Base-by-base conservation (phyloP, 2,888 invertebrate genomes). In the Epinotia demarniana region DNA sequence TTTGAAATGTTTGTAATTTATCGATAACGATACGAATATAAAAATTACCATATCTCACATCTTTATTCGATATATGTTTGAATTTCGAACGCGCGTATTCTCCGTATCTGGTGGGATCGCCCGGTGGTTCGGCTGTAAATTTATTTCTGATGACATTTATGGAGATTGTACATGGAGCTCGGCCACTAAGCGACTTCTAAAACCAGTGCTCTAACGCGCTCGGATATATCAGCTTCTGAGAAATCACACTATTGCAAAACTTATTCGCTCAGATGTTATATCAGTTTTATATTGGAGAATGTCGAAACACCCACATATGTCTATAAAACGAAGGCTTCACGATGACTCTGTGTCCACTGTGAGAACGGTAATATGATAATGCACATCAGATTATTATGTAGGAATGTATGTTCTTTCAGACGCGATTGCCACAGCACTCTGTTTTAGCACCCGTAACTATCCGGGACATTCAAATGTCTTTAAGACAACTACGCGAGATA, bases 121-220 rank as follows among this genome's bases (percentile, higher is more conserved):
- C 66, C 72, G 72, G 75, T 78, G 78, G 79, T 77, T 16, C 76
- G 75, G 43, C 72, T 79, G 82, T 89, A 85, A 85, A 91, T 91
- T 91, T 90, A 92, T 91, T 88, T 87, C 79, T 83, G 80, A 86
- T 90, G 92, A 90, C 91, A 88, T 91, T 92, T 89, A 92, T 92
- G 87, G 87, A 85, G 84, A 87, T 88, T 86, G n/a, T n/a, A 88
- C 88, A 89, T 87, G 84, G 85, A 87, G 80, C 81, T 83, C 81
- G 84, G 80, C 86, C 87, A 88, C 89, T 90, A 90, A 90, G 89
- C 81, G 81, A 85, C 86, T 85, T 86, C 85, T 84, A 83, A 87
- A 88, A 87, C 83, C 82, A 81, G 85, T 86, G 84, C 83, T 80
- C 81, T 80, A 81, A 85, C 85, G 83, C 85, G 81, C 69, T 67